Percentiles rank a stretch among this genome's conserved stretches.
phyloP scores from a whole-genome alignment of 2,888 invertebrate genomes.

The Elgonia sp. region DNA sequence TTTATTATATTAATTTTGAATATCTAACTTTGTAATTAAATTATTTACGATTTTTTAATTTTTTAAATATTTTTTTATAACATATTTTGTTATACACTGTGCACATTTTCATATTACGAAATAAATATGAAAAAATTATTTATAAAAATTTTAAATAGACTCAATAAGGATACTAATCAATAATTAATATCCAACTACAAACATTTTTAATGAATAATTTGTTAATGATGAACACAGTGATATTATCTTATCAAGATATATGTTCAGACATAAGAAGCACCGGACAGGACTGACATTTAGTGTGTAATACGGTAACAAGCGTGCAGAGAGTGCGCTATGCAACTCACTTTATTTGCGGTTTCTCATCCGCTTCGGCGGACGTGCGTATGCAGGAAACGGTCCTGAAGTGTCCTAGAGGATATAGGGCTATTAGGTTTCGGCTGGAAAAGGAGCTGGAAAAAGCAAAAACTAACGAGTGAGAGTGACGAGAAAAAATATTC shows the following conservation, averaged over 20 bases:
- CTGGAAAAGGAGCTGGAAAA: slow-evolving; percentile 77
- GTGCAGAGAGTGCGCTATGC: slow-evolving; percentile 47
- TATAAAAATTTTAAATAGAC: no score
- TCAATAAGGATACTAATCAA: no score
- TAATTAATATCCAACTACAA: no score
- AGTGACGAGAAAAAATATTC: slow-evolving; percentile 68
- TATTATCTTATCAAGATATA: slow-evolving; percentile 33
- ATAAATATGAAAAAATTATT: no score
- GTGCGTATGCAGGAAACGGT: slow-evolving; percentile 85
- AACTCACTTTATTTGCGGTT: slow-evolving; percentile 84
- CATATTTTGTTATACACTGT: no score
- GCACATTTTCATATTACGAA: no score
- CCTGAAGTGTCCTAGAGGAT: slow-evolving; percentile 86
- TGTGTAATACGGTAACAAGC: slow-evolving; percentile 70
- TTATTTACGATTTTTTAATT: no score
- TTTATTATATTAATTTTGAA: no score
- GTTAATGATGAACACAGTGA: no score
- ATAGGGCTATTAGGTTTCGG: slow-evolving; percentile 86
- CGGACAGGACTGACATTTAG: slow-evolving; percentile 53
- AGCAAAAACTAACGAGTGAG: slow-evolving; percentile 72
- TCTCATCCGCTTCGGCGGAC: slow-evolving; percentile 84
- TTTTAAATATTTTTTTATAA: no score
- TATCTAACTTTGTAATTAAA: no score
- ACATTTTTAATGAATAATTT: no score
- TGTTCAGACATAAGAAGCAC: slow-evolving; percentile 46